Conservation (phyloP, 2,113 vertebrate species). For the Ophiodon elongatus region DNA sequence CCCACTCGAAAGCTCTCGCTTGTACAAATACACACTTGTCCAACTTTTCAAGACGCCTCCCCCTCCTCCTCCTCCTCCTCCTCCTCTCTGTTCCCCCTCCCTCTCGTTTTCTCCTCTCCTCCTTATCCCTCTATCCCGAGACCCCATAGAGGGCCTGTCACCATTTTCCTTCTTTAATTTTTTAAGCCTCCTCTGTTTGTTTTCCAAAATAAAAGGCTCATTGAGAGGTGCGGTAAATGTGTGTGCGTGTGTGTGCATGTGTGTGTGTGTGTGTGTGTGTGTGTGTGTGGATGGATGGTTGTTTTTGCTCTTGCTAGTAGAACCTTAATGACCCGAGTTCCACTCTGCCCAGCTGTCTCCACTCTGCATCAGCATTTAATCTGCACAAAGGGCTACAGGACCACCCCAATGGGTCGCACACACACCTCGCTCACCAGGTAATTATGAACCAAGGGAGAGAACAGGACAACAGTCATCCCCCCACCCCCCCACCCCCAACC, state of each 20-base stretch:
- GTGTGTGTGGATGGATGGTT: conserved; percentile 41
- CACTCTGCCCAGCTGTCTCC: conserved; percentile 75
- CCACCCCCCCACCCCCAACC: conserved; percentile 48
- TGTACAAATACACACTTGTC: conserved; percentile 78
- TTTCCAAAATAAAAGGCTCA: conserved; percentile 78
- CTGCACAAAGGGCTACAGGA: conserved; percentile 66
- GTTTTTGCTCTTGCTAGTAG: conserved; percentile 66
- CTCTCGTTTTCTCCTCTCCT: conserved; percentile 25
- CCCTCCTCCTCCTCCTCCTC: conserved; percentile 1
- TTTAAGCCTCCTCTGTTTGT: conserved; percentile 65
- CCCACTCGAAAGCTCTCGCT: conserved; percentile 65
- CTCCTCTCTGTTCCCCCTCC: not conserved
- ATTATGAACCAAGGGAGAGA: conserved; percentile 70
- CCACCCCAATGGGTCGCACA: conserved; percentile 68
- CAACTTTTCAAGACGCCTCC: conserved; percentile 27
- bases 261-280: conserved; percentile 33
- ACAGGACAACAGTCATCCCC: conserved; percentile 67
- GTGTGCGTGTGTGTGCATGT: conserved; percentile 14
- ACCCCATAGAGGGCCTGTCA: conserved; percentile 65
- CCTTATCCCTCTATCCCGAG: conserved; percentile 46
- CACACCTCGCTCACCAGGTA: conserved; percentile 64
- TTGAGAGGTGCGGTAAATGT: conserved; percentile 50
- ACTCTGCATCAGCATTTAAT: conserved; percentile 79
- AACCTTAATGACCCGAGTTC: conserved; percentile 78
- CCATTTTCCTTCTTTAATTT: conserved; percentile 64